Conservation (phyloP, 2,113 vertebrate genomes). For the Ursus arctos region DNA sequence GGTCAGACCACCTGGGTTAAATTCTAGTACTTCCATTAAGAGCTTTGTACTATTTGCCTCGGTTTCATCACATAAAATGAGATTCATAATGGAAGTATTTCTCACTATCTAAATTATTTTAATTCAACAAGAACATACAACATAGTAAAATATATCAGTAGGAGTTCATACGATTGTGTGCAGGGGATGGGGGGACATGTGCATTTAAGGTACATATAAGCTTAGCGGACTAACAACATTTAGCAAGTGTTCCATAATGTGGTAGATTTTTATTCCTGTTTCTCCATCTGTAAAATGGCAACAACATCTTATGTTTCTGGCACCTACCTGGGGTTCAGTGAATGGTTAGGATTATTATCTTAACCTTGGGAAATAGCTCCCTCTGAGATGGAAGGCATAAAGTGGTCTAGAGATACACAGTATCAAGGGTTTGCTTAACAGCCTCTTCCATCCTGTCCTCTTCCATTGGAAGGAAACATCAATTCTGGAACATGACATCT, state of each 20-base stretch:
- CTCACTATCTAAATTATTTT: conserved; percentile 7
- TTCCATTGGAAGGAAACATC: neutral
- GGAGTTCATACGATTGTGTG: neutral
- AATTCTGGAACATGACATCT: neutral
- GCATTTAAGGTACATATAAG: neutral
- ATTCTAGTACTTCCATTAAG: neutral
- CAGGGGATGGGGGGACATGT: no score
- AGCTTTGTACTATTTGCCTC: neutral
- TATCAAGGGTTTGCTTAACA: neutral
- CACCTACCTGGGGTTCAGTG: neutral
- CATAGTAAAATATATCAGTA: neutral
- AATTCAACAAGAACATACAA: neutral
- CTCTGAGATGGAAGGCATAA: neutral
- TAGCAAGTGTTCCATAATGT: neutral
- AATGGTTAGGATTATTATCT: neutral
- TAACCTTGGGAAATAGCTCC: neutral
- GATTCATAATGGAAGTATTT: neutral
- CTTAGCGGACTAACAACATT: neutral
- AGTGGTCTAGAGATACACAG: neutral
- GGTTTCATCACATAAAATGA: neutral
- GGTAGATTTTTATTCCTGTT: neutral
- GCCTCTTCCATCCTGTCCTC: neutral
- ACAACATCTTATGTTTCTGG: neutral
- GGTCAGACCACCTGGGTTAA: neutral
- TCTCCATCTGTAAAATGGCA: conserved; percentile 45